Evolutionary conservation across 2,113 vertebrate genomes (phyloP), one percentile per base, ranked within the genome.

Genomic region (Atlantisia rogersi): DNA sequence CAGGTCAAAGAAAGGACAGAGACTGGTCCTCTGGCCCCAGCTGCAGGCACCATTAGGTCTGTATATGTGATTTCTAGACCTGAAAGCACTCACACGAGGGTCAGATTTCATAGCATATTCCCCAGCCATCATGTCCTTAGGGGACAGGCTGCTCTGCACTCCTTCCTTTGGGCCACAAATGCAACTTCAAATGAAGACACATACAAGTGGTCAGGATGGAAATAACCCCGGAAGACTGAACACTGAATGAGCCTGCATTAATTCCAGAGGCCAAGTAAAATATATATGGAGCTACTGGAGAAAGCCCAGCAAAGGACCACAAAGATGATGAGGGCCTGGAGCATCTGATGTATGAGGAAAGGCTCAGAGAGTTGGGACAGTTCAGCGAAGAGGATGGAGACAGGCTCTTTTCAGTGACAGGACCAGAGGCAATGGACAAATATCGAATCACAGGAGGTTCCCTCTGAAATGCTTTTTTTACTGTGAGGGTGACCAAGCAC

Each of bases 141-240:
- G 13, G 70, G 24, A 39, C 46, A 39, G 22, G 26, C 63, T 71
- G 69, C 63, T 65, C 69, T 42, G 35, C 1, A 2, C 52, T 80
- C 52, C 42, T 59, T 64, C 56, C 71, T 64, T 56, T 42, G 32
- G 35, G 25, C 42, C 60, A 40, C 40, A 78, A 9, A 63, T 35
- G 24, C 21, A 42, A 32, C 67, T 63, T 46, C 42, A 74, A 37
- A 68, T 40, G 15, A 50, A 70, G 58, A 31, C 6, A 35, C 0
- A 1, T 37, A 8, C 0, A 0, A 35, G n/a, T 11, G 31, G n/a
- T 40, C 42, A 53, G 48, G 42, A 39, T 83, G 46, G 35, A 71
- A 77, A 67, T 71, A 11, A 56, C 24, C 40, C 21, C n/a, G 12
- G 16, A 17, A 52, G 20, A 21, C 39, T 55, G 50, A 87, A 63